These are phyloP conservation scores for Diplolepis rosae DNA, from an alignment of 2,888 invertebrate species.

Conservation along the genomic window DNA sequence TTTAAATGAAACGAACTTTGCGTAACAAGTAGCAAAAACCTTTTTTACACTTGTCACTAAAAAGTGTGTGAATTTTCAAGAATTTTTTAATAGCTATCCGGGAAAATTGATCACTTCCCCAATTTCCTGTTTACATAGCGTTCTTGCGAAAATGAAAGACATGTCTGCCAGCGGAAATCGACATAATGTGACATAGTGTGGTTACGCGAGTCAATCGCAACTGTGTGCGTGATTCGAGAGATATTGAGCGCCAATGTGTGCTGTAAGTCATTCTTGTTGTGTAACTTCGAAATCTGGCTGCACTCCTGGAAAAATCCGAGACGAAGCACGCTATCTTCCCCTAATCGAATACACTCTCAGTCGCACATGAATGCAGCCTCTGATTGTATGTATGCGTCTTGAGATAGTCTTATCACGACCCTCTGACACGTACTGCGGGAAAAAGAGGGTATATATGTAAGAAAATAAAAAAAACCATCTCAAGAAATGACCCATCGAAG, in stretches of 20 bases:
- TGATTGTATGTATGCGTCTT: not conserved
- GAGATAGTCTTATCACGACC: slow-evolving; percentile 38
- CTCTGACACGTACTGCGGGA: slow-evolving; percentile 29
- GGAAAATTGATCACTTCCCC: not conserved
- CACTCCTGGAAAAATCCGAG: slow-evolving; percentile 34
- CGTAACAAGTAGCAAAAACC: too few relatives aligned
- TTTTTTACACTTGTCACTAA: too few relatives aligned
- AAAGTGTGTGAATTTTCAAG: too few relatives aligned
- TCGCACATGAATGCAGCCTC: not conserved
- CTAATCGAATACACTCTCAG: slow-evolving; percentile 12
- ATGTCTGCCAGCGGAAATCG: not conserved
- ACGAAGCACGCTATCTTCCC: slow-evolving; percentile 20
- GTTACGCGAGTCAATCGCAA: not conserved
- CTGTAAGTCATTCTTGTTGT: slow-evolving; percentile 31
- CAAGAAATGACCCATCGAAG: slow-evolving; percentile 13
- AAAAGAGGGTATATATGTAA: slow-evolving; percentile 17
- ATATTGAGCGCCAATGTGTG: slow-evolving; percentile 18
- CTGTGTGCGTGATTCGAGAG: not conserved
- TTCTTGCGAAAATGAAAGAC: not conserved
- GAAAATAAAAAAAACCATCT: slow-evolving; percentile 17
- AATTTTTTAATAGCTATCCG: too few relatives aligned
- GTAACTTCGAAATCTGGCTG: slow-evolving; percentile 35
- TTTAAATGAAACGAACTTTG: too few relatives aligned
- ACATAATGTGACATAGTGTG: not conserved
- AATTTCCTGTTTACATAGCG: not conserved